Conservation (phyloP, 2,113 vertebrate genomes). For the Saiga tatarica region DNA sequence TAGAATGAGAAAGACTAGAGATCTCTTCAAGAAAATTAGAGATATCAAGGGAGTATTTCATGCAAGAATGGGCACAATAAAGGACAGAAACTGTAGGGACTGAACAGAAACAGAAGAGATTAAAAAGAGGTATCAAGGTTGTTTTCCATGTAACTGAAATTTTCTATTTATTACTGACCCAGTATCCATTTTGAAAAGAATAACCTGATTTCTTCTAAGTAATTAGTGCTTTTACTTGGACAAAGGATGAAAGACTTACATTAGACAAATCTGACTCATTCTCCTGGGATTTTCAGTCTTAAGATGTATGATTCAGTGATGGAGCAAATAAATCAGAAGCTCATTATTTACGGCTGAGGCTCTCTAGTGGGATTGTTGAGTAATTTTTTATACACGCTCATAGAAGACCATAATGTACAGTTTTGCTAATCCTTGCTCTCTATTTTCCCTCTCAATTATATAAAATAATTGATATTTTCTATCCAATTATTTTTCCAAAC, state of each 20-base stretch:
- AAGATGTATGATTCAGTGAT: background rate
- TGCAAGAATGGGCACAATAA: background rate
- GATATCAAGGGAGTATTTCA: background rate
- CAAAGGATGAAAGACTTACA: background rate
- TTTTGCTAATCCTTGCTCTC: background rate
- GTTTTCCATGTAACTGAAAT: background rate
- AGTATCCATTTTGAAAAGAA: background rate
- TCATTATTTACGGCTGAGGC: background rate
- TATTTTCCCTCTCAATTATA: background rate
- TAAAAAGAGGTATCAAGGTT: background rate
- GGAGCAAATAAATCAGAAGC: background rate
- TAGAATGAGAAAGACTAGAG: background rate
- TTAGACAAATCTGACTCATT: background rate
- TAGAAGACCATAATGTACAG: background rate
- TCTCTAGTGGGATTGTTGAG: background rate
- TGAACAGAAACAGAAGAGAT: background rate
- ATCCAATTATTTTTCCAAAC: background rate
- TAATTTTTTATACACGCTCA: background rate
- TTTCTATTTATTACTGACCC: background rate
- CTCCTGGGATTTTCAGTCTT: background rate
- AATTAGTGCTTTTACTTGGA: background rate
- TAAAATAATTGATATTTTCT: background rate
- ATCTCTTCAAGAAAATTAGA: background rate
- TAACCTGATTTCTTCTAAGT: background rate
- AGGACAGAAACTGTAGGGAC: background rate